Conservation (phyloP, 2,113 vertebrate genomes). For the Syrmaticus mikado region DNA sequence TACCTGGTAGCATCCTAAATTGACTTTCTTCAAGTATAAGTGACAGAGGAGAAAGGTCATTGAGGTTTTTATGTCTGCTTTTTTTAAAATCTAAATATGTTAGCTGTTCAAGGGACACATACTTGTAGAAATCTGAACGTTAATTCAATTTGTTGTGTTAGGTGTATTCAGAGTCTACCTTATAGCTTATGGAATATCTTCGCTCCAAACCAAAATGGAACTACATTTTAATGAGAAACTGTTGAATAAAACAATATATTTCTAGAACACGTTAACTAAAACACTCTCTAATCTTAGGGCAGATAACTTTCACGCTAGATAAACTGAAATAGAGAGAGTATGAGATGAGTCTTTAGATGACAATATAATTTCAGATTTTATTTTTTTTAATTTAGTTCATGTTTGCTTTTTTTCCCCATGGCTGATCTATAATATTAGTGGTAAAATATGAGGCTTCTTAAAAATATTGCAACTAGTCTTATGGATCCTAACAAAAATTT, state of each 20-base stretch:
- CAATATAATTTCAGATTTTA: neutral
- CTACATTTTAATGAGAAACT: neutral
- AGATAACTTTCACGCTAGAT: neutral
- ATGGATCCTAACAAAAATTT: neutral
- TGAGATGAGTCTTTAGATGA: neutral
- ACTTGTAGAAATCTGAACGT: neutral
- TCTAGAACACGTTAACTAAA: neutral
- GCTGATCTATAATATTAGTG: neutral
- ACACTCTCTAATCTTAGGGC: neutral
- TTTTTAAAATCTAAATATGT: slow-evolving; percentile 51
- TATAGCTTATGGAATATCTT: slow-evolving; percentile 23
- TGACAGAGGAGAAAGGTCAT: neutral
- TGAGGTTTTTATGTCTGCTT: neutral
- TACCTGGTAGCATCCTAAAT: neutral
- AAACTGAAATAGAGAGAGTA: neutral
- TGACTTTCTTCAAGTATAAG: neutral
- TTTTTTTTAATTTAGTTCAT: neutral
- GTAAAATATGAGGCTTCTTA: neutral
- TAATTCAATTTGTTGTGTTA: slow-evolving; percentile 50
- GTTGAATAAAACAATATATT: neutral
- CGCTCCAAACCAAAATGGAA: neutral
- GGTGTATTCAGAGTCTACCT: slow-evolving; percentile 25
- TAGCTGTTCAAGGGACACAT: neutral
- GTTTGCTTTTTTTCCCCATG: neutral
- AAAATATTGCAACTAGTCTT: neutral